Percentiles rank a stretch among this genome's conserved stretches.
phyloP scores from a whole-genome alignment of 2,797 vertebrate genomes.

The Mormyrus proboscirostris region DNA sequence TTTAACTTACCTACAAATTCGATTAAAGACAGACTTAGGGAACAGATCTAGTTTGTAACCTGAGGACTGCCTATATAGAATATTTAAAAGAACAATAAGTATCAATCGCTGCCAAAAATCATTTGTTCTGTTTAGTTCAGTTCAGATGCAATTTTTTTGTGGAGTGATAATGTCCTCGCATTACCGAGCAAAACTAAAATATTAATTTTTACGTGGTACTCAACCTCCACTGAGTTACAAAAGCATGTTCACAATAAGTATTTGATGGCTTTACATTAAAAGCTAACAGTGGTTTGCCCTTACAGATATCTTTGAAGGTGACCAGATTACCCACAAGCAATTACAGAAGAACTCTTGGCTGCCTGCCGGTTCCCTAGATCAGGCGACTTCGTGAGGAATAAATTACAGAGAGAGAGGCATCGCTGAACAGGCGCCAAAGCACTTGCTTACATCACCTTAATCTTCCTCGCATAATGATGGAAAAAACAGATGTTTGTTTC shows the following conservation, averaged over 20 bases:
- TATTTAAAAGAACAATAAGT: not conserved
- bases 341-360: slow-evolving; percentile 56
- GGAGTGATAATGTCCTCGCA: not conserved
- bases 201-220: not conserved
- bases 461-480: slow-evolving; percentile 26
- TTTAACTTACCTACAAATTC: too few species aligned
- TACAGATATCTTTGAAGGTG: slow-evolving; percentile 63
- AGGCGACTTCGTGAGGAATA: slow-evolving; percentile 46
- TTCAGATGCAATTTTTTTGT: not conserved
- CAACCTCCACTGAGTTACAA: not conserved
- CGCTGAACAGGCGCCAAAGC: slow-evolving; percentile 21
- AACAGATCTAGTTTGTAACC: not conserved
- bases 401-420: slow-evolving; percentile 41
- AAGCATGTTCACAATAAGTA: not conserved
- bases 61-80: not conserved
- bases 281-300: slow-evolving; percentile 61
- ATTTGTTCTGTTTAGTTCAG: not conserved
- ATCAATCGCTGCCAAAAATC: not conserved
- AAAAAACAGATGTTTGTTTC: slow-evolving; percentile 15
- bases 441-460: slow-evolving; percentile 25
- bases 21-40: not conserved
- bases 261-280: slow-evolving; percentile 54
- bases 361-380: slow-evolving; percentile 47
- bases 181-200: not conserved
- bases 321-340: slow-evolving; percentile 62